These are phyloP conservation scores for Strix occidentalis DNA, from an alignment of 2,797 vertebrate species.

Conservation along the genomic window DNA sequence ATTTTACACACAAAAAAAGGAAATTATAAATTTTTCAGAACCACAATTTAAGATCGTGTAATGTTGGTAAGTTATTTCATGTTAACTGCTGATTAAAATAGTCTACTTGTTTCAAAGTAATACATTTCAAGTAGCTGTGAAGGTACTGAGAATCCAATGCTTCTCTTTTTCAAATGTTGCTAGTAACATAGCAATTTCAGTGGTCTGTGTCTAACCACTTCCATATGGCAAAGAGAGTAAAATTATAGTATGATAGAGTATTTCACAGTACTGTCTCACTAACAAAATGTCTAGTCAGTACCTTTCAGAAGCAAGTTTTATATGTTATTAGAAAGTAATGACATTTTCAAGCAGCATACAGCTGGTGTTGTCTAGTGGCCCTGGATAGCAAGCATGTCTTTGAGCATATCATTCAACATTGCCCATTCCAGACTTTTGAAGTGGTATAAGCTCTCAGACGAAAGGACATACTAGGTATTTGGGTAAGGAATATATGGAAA, in stretches of 20 bases:
- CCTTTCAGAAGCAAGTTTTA: not conserved
- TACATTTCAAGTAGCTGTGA: not conserved
- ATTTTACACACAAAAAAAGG: not conserved
- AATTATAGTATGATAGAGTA: not conserved
- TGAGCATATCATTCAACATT: not conserved
- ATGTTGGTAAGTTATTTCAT: not conserved
- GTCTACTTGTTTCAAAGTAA: not conserved
- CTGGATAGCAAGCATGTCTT: fast-evolving
- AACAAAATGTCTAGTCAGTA: not conserved
- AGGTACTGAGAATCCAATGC: not conserved
- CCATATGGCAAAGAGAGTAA: not conserved
- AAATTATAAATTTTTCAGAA: not conserved
- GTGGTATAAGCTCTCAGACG: not conserved
- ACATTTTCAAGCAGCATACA: not conserved
- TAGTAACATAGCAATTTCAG: not conserved
- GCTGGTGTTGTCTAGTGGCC: not conserved
- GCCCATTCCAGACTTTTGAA: not conserved
- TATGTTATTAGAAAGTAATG: not conserved
- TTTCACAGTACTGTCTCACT: not conserved
- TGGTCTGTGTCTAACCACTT: not conserved
- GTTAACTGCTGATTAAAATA: not conserved
- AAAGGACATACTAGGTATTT: not conserved
- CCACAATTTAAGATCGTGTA: not conserved
- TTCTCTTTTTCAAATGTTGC: not conserved
- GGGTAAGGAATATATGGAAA: not conserved